phyloP scores from a whole-genome alignment of 1,140 invertebrate genomes.

The Tetramorium parvispinum region DNA sequence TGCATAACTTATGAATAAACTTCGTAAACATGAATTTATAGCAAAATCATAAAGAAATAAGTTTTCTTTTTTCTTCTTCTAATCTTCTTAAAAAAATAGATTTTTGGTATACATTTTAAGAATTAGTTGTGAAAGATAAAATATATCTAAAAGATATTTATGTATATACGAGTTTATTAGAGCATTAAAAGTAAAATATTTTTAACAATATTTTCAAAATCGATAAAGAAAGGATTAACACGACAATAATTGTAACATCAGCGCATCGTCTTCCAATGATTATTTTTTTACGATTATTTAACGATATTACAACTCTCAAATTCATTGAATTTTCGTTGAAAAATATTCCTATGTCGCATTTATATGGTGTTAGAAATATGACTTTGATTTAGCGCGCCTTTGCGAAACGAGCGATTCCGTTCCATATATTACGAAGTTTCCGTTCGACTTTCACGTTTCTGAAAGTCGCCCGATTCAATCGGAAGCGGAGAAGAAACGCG shows the following conservation, averaged over 20 bases:
- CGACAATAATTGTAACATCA: background rate
- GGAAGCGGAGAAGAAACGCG: background rate
- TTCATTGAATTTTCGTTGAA: background rate
- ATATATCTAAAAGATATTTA: background rate
- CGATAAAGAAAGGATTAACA: background rate
- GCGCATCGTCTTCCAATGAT: background rate
- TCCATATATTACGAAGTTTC: background rate
- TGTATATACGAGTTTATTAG: background rate
- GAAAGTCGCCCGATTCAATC: background rate
- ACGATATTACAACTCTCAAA: background rate
- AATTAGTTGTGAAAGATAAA: conserved; percentile 4
- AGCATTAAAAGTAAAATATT: background rate
- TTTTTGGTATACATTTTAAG: background rate
- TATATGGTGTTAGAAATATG: background rate
- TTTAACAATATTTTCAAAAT: background rate
- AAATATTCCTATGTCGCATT: background rate
- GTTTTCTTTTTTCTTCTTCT: background rate
- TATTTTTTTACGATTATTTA: background rate
- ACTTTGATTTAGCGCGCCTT: background rate
- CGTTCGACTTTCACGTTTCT: background rate
- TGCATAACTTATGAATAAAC: conserved; percentile 6
- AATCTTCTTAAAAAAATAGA: background rate
- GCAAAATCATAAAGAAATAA: background rate
- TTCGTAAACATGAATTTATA: background rate
- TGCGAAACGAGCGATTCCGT: conserved; percentile 1